A percentile compares a stretch with the other conserved stretches of the same genome.
phyloP scores from a whole-genome alignment of 2,888 invertebrate genomes.

The Nomada fucata region DNA sequence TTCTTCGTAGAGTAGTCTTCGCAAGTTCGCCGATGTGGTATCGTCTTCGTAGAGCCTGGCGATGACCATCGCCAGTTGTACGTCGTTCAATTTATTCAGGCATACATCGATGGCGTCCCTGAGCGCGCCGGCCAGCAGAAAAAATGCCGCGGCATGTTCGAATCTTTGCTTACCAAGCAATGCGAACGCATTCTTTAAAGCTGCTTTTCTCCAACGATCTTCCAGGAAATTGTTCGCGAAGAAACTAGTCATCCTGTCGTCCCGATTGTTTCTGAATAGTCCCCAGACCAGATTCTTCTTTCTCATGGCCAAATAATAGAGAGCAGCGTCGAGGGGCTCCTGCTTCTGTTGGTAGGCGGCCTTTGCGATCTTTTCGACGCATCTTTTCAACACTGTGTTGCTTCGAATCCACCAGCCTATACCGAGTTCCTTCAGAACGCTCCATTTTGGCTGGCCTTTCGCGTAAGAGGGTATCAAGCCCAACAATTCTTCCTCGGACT shows the following conservation, averaged over 20 bases:
- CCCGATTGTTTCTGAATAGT: constrained; percentile 93
- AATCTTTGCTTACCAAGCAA: constrained; percentile 97
- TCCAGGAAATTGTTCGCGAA: constrained; percentile 97
- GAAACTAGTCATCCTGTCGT: constrained; percentile 97
- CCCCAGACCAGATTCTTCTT: constrained; percentile 99
- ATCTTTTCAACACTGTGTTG: constrained; percentile 91
- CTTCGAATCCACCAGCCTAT: constrained; percentile 99
- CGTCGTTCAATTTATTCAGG: constrained; percentile 95
- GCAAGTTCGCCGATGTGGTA: constrained; percentile 89
- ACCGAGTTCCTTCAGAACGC: constrained; percentile 94
- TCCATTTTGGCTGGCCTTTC: constrained; percentile 95
- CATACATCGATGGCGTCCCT: constrained; percentile 98
- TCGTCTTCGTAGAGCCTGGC: constrained; percentile 95
- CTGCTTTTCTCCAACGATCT: constrained; percentile 98
- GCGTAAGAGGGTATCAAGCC: constrained; percentile 94
- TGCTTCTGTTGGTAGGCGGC: constrained; percentile 95
- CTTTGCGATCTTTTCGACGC: constrained; percentile 97
- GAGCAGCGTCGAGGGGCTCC: constrained; percentile 98
- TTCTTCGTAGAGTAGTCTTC: constrained; percentile 91
- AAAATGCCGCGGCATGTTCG: constrained; percentile 99
- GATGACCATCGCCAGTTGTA: constrained; percentile 97
- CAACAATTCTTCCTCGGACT: constrained; percentile 97
- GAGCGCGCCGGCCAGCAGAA: constrained; percentile 96
- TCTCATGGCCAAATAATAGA: constrained; percentile 99
- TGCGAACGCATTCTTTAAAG: constrained; percentile 98